Evolutionary conservation across 2,797 vertebrate genomes (phyloP), one percentile per base, ranked within the genome.

Genomic region (Anabas testudineus): DNA sequence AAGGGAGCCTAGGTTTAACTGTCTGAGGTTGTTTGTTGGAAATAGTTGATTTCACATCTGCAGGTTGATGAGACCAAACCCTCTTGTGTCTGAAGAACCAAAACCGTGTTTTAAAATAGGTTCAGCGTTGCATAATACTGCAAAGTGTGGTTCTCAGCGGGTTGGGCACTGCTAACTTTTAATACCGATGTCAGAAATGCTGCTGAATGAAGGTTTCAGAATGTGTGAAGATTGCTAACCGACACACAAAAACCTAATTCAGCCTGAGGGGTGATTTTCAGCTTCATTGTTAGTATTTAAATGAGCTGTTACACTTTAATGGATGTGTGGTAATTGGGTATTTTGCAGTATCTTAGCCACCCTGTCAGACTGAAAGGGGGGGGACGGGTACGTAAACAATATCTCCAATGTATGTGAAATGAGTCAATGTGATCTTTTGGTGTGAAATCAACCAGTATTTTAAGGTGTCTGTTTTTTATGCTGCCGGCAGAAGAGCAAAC

Each of bases 371-470:
- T 1, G 18, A 3, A 67, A 9, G n/a, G 5, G 1, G 32, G 24
- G 8, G 59, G 51, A 66, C 45, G 58, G 52, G 28, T 28, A 6
- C 28, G 47, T 37, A 18, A 32, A 45, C 43, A 19, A 24, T 0
- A 4, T 68, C 28, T 65, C 8, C 21, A 45, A 45, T 45, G 28
- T 43, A 7, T 46, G 66, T 13, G 22, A 71, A 73, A 60, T 28
- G 2, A 53, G 15, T 43, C 28, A 15, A 7, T 46, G 36, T 68
- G 51, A 65, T 73, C 4, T 28, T 19, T 51, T 4, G 8, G 24
- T 47, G 59, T 58, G 42, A 78, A 76, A 74, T 48, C 15, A 67
- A 63, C 4, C 39, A 32, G 15, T 24, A 32, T 69, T 80, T 62
- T 13, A 15, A 16, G 24, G 5, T 39, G 69, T 61, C 4, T 16